Evolutionary conservation across 92 coral and sea anemone genomes (phyloP), one percentile per base, ranked within the genome.

Genomic region (Hydrozoanthus gracilis): DNA sequence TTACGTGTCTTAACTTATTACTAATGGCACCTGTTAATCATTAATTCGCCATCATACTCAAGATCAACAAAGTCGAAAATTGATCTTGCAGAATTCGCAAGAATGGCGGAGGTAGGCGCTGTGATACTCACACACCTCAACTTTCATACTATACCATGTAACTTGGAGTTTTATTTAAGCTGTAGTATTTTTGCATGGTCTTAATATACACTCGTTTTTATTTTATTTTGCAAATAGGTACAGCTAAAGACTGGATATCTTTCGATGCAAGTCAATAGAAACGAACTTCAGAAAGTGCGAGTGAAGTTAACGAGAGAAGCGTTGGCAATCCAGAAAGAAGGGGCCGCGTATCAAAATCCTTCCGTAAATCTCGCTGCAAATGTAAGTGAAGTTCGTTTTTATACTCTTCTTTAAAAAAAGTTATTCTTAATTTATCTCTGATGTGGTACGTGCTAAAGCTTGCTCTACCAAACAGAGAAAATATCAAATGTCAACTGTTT

Each of bases 241-340:
- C 84, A 89, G 56, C 67, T 92, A 55, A 91, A 90, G 75, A 82
- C 93, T 82, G 98, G 98, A 56, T 87, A 84, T 87, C 89, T 94
- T 89, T 92, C 95, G 88, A 94, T 94, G 98, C 98, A 94, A 92
- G 92, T 94, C 91, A 89, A 88, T 46, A 89, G 91, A 73, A 91
- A 88, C 82, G 95, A 94, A 60, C 91, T 94, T 7, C 98, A 94
- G 82, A 94, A 94, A 88, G 98, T 94, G 61, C 95, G 98, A 18
- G 98, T 94, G 5, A 94, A 94, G 88, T 77, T 94, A 17, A 92
- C 98, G 13, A 86, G 95, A 14, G 98, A 94, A 80, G 98, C 98
- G 44, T 71, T 94, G 92, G 91, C 95, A 4, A 94, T 94, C 39
- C 98, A 92, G 90, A 94, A 91, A 60, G 98, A 94, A 68, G 98